These are phyloP conservation scores for Ovibos moschatus DNA, from an alignment of 2,113 vertebrate species.

Conservation along the genomic window DNA sequence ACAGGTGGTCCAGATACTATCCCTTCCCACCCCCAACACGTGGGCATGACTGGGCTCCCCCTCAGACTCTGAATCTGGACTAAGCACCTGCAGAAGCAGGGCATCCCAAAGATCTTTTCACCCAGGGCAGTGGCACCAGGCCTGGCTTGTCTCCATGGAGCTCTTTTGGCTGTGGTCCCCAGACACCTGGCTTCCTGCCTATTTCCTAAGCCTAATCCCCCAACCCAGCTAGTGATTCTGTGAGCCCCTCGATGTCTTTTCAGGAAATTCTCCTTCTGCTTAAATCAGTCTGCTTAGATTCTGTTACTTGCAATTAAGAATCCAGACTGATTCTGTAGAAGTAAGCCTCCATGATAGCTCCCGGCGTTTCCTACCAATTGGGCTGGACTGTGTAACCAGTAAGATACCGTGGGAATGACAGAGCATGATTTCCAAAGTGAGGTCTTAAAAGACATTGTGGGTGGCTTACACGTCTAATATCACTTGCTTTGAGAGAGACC, in stretches of 20 bases:
- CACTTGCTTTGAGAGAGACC: background rate
- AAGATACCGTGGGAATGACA: background rate
- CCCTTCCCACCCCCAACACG: rapidly evolving
- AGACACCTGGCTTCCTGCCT: background rate
- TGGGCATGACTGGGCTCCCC: background rate
- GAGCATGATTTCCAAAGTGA: background rate
- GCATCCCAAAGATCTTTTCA: background rate
- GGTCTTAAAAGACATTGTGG: background rate
- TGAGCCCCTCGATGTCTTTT: background rate
- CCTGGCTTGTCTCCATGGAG: background rate
- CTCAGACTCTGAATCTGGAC: background rate
- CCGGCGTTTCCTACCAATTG: background rate
- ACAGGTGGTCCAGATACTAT: background rate
- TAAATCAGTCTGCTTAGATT: background rate
- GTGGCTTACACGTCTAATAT: background rate
- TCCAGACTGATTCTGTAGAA: background rate
- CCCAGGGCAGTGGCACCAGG: background rate
- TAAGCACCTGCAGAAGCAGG: background rate
- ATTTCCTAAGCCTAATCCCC: background rate
- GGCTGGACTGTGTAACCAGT: background rate
- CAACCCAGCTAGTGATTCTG: background rate
- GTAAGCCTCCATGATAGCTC: background rate
- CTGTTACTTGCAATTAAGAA: background rate
- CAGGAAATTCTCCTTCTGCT: background rate
- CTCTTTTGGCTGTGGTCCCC: background rate